Conservation (phyloP, 1,140 invertebrate species). For the Vanessa tameamea region DNA sequence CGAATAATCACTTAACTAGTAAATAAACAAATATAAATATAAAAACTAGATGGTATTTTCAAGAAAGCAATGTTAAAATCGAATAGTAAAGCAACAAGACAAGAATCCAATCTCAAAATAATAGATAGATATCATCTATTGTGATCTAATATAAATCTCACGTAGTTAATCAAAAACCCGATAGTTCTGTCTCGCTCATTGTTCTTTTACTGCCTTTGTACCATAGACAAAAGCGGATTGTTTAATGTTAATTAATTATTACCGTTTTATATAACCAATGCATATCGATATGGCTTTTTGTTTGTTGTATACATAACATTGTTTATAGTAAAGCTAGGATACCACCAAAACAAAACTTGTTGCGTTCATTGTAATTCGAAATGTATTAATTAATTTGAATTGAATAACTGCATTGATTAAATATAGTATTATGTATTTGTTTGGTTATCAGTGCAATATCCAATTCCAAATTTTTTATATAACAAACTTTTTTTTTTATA, state of each 20-base stretch:
- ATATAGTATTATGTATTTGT: too few relatives aligned
- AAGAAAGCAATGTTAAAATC: not conserved
- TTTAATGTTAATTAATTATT: constrained; percentile 24
- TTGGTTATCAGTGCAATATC: too few relatives aligned
- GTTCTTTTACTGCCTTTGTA: constrained; percentile 22
- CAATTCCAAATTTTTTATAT: too few relatives aligned
- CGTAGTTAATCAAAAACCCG: constrained; percentile 23
- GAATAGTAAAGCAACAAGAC: not conserved
- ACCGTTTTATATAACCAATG: not conserved
- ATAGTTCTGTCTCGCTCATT: constrained; percentile 12
- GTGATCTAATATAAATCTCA: constrained; percentile 17
- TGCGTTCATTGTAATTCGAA: not conserved
- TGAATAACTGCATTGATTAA: too few relatives aligned
- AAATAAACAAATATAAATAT: not conserved
- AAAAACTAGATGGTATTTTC: not conserved
- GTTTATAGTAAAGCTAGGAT: not conserved
- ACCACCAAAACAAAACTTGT: not conserved
- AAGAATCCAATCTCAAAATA: not conserved
- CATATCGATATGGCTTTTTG: not conserved
- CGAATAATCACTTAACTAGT: too few relatives aligned
- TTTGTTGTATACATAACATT: not conserved
- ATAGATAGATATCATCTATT: constrained; percentile 12
- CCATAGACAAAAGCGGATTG: constrained; percentile 12
- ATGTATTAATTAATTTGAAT: too few relatives aligned
- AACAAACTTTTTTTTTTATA: too few relatives aligned